Evolutionary conservation across 1,140 invertebrate genomes (phyloP).

Genomic region (Drosophila setifemur): DNA sequence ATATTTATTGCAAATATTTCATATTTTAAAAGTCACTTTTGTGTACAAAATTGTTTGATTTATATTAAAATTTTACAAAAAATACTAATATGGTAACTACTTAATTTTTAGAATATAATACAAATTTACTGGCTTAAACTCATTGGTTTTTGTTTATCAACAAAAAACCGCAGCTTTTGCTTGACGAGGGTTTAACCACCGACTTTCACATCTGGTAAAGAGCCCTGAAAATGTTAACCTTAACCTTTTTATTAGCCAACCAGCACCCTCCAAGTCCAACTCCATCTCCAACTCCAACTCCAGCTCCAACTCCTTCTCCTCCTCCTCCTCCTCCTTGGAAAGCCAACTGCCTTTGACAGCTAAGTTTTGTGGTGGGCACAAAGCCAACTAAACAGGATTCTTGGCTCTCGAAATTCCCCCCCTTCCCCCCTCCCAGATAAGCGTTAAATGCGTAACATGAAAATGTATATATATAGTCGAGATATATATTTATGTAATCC

Average conservation of each 20-base stretch:
- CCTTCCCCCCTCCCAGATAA: constrained; percentile 17
- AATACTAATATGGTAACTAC: no score
- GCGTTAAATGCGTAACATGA: constrained; percentile 32
- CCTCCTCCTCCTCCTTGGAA: neutral
- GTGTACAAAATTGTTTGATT: no score
- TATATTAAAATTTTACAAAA: no score
- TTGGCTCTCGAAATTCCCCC: no score
- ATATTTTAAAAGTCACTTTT: no score
- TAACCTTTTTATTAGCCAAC: constrained; percentile 31
- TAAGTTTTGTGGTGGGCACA: neutral
- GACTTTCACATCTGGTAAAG: no score
- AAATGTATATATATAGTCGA: neutral
- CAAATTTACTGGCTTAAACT: neutral
- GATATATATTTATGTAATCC: constrained; percentile 59
- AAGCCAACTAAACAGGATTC: constrained; percentile 17
- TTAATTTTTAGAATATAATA: no score
- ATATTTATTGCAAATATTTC: no score
- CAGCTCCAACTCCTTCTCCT: no score
- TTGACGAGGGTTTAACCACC: constrained; percentile 7
- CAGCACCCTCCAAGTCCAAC: no score
- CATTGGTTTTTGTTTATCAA: neutral
- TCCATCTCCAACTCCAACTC: no score
- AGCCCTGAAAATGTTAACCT: constrained; percentile 1
- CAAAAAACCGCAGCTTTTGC: neutral
- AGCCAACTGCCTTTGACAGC: constrained; percentile 1